phyloP scores from a whole-genome alignment of 2,797 vertebrate species.

The Trematomus bernacchii region DNA sequence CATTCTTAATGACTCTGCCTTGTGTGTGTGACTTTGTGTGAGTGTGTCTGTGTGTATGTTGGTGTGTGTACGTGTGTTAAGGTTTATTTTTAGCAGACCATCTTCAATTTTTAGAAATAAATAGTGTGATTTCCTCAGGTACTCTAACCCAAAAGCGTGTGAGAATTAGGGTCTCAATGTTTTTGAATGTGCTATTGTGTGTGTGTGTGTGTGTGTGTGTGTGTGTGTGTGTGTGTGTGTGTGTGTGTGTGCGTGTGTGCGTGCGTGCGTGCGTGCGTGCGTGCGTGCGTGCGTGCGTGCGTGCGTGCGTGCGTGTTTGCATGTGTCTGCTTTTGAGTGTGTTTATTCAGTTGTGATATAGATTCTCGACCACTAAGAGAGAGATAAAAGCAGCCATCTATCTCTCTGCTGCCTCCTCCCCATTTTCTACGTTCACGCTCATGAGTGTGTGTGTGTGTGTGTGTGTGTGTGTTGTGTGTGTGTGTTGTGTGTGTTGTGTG shows the following conservation, averaged over 20 bases:
- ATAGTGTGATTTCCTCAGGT: conserved; percentile 25
- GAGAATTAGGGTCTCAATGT: neutral
- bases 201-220: conserved; percentile 4
- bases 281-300: no score
- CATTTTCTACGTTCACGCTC: neutral
- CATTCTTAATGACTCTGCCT: conserved; percentile 27
- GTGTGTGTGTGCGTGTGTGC: neutral
- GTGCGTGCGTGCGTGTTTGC: no score
- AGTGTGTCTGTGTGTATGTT: neutral
- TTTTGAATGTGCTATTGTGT: conserved; percentile 12
- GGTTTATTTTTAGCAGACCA: conserved; percentile 38
- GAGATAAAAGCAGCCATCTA: conserved; percentile 58
- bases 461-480: conserved; percentile 19
- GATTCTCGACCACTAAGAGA: conserved; percentile 31
- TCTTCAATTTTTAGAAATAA: conserved; percentile 38
- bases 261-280: no score
- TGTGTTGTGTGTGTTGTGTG: conserved; percentile 10
- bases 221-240: neutral
- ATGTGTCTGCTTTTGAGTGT: conserved; percentile 9
- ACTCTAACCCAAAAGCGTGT: conserved; percentile 2
- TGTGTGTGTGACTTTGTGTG: conserved; percentile 7
- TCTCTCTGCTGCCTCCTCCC: conserved; percentile 30
- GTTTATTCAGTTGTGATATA: conserved; percentile 51
- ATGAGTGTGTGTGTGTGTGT: conserved; percentile 13
- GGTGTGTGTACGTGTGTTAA: neutral